Base-by-base conservation (phyloP, 2,797 vertebrate genomes). In the Saguinus oedipus region DNA sequence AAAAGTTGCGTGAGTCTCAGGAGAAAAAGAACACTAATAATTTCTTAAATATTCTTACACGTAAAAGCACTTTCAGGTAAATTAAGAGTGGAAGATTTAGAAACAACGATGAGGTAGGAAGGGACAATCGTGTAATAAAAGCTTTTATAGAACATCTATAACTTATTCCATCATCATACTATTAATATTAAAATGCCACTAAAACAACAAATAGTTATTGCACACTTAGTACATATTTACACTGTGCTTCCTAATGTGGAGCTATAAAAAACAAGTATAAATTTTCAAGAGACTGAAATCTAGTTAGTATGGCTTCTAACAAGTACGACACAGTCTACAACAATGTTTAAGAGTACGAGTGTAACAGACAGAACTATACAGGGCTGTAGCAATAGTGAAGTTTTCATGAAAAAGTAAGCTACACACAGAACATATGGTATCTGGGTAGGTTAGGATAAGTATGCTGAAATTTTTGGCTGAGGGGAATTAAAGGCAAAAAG, bases 61-160 rank as follows among this genome's bases (percentile, higher is more conserved):
- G 55, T 80, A 80, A 91, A 95, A 92, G 19, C 30, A 27, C 61
- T 86, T 95, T 46, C 50, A 89, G 83, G 80, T 64, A 92, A 95
- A 93, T 78, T 70, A 64, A 95, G 76, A 3, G 22, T 89, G 30
- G 68, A 30, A 82, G 82, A 27, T 61, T 94, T n/a, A 59, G 86
- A 93, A 90, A 93, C 0, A 46, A 50, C 1, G 33, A 50, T 39
- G 27, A 91, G 80, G 70, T 7, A 55, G 87, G 86, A 89, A 90
- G 72, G 72, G 13, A 36, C 20, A 90, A 13, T 70, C 30, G 3
- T 53, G 19, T 36, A 30, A 4, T 33, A 33, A 74, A 91, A 89
- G 55, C 44, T 76, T 90, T 94, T 57, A 44, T 26, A 42, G 39
- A 4, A 42, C 0, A 0, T 39, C 12, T 27, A 39, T 64, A 79